Evolutionary conservation across 2,113 vertebrate species (phyloP), one percentile per base, ranked within the genome.

Genomic region (Bothrops jararaca): DNA sequence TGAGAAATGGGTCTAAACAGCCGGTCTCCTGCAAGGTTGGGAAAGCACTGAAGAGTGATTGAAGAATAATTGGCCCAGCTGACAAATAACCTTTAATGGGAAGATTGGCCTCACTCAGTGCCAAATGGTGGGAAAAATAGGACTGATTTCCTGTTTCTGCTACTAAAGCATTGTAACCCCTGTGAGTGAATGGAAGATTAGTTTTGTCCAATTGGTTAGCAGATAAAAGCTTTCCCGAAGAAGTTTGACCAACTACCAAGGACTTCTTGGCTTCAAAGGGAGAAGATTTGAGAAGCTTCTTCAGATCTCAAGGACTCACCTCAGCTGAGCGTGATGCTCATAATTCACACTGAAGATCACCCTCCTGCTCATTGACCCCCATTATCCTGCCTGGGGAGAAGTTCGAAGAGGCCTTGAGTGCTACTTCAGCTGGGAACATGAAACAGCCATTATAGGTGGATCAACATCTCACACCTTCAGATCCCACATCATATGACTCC

Each of bases 401-500:
- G 0, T 52, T 89, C 86, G 0, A 1, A 0, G 89, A 13, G 0
- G n/a, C 92, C 57, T 56, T 13, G 60, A 22, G 90, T 24, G 5
- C 11, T 3, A 26, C 0, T 52, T 52, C 91, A 4, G 26, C 92
- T 50, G 1, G 85, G 48, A 80, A 88, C 69, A 10, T 10, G 4
- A 90, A 11, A 0, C 0, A 86, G 74, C 92, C 86, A 0, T 4
- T 74, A 2, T 60, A 90, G 85, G 0, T n/a, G 0, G 0, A 12
- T 4, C 26, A 92, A 6, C 42, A 88, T 56, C 0, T 34, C 54
- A 0, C 0, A 22, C 3, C 94, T 93, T 80, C 10, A 26, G 94
- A 58, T 86, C 0, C 48, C 20, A 0, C 2, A 0, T 45, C 2
- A 0, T 85, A 24, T 0, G 64, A 89, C 2, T 56, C 50, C 39